These are phyloP conservation scores for Chaetops frenatus DNA, from an alignment of 2,113 vertebrate genomes.

Conservation along the genomic window DNA sequence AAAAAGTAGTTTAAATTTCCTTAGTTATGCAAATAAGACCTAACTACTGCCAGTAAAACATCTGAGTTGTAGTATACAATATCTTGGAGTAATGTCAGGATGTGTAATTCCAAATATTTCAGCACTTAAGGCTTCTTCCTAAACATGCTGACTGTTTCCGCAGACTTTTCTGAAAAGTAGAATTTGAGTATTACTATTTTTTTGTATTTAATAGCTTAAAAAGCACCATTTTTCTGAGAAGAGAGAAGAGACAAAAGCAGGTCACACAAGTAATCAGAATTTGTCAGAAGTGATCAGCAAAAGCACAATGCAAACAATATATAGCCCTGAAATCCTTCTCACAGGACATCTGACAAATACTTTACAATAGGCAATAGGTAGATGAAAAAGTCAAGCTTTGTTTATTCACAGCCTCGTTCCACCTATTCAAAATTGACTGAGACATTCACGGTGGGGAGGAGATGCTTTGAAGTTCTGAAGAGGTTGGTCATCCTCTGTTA, in stretches of 20 bases:
- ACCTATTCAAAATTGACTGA: not conserved
- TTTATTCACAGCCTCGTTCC: rapidly evolving
- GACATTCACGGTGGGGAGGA: rapidly evolving
- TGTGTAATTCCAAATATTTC: constrained; percentile 35
- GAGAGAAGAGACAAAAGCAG: not conserved
- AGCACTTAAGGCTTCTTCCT: not conserved
- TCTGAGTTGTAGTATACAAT: constrained; percentile 21
- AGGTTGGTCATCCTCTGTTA: not conserved
- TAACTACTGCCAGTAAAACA: constrained; percentile 30
- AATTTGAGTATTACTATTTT: not conserved
- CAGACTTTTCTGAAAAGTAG: not conserved
- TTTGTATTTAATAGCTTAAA: not conserved
- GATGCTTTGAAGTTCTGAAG: not conserved
- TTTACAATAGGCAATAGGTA: not conserved
- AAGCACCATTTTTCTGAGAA: not conserved
- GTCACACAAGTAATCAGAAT: not conserved
- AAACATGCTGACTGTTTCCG: not conserved
- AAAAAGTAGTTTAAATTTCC: not conserved
- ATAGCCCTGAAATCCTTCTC: not conserved
- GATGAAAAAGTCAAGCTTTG: not conserved
- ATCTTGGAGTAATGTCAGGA: not conserved
- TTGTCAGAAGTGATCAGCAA: not conserved
- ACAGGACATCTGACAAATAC: not conserved
- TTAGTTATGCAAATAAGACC: constrained; percentile 30
- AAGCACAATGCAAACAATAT: not conserved